Percentiles rank a stretch among this genome's conserved stretches.
These are phyloP conservation scores for Heliconius ethilla DNA, from an alignment of 2,888 invertebrate genomes.

Conservation along the genomic window DNA sequence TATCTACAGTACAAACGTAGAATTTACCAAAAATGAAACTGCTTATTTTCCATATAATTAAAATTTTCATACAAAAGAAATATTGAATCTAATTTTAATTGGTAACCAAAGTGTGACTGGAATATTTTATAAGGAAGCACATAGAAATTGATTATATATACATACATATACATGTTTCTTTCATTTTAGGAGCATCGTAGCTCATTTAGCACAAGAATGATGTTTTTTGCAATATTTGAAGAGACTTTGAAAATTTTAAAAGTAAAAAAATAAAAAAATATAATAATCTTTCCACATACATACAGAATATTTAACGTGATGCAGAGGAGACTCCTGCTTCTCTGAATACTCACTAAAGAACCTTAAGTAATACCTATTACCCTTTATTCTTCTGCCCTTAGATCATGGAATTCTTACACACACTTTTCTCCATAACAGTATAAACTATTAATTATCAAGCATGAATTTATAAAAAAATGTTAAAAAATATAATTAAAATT, in stretches of 20 bases:
- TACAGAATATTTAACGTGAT: too few species aligned
- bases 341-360: too few species aligned
- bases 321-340: too few species aligned
- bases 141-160: background rate
- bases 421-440: too few species aligned
- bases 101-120: slow-evolving; percentile 40
- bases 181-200: background rate
- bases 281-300: too few species aligned
- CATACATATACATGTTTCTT: background rate
- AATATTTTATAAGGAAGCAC: slow-evolving; percentile 3
- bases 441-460: background rate
- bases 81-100: slow-evolving; percentile 19
- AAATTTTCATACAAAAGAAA: slow-evolving; percentile 5
- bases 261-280: too few species aligned
- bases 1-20: slow-evolving; percentile 25
- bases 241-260: too few species aligned
- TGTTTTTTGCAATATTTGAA: too few species aligned
- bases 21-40: slow-evolving; percentile 43
- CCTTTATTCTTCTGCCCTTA: too few species aligned
- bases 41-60: slow-evolving; percentile 12
- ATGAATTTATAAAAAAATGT: background rate
- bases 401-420: too few species aligned
- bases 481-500: background rate
- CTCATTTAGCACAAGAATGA: too few species aligned
- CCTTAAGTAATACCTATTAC: too few species aligned